Evolutionary conservation across 2,797 vertebrate genomes (phyloP), one percentile per base, ranked within the genome.

Genomic region (Danio tinwini): DNA sequence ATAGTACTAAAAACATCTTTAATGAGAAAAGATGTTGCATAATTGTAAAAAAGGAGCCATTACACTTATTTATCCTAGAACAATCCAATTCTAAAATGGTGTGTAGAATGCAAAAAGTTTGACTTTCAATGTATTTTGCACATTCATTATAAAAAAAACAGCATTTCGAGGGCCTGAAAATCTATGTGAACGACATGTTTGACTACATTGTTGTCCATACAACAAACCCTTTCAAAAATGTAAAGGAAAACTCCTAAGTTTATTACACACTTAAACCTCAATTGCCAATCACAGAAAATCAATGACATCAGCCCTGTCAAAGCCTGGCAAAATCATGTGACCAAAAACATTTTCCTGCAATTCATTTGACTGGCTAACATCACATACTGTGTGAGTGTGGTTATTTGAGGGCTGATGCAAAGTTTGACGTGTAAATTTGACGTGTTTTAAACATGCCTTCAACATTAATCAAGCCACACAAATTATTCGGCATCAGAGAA

Each of bases 391-490:
- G 29, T 29, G 29, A 29, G 29, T 14, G 12, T 7, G 63, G 29
- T 21, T 14, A 6, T 58, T 17, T 50, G 29, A 19, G 44, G 1
- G 2, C 53, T 59, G 21, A 59, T 49, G n/a, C 17, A 62, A 76
- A 45, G 42, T 76, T 68, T 68, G 53, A 59, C 68, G 64, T 69
- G 76, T 71, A 53, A 71, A 70, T 53, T 44, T 78, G 76, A 53
- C 47, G 62, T 62, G 71, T 78, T 62, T 71, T 29, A 71, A 78
- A 78, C 37, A 53, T 74, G 71, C 52, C 53, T 81, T 67, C 49
- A 67, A 50, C 55, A 74, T 74, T 74, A 82, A 81, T 78, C 67
- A 58, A 59, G 76, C 72, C 76, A 78, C 76, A 81, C 71, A 55
- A 47, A 75, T 52, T 39, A 67, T 69, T 58, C 7, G n/a, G 53